Evolutionary conservation across 2,797 vertebrate genomes (phyloP).

Genomic region (Tinamus major): DNA sequence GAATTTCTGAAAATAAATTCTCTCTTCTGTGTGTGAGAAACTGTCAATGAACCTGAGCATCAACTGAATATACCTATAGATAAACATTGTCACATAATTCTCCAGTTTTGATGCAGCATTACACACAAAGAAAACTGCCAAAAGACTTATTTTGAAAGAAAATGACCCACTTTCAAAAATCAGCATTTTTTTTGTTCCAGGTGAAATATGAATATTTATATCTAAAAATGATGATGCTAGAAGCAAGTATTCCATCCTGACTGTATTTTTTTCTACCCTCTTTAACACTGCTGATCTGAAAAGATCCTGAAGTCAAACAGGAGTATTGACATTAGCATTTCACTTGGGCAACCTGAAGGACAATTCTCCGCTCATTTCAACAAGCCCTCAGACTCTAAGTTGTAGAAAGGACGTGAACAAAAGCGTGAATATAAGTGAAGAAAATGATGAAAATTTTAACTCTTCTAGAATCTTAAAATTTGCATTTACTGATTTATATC

Average conservation of each 20-base stretch:
- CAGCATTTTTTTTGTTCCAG: slow-evolving; percentile 71
- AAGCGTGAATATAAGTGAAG: background rate
- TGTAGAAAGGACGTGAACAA: background rate
- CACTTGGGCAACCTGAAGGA: slow-evolving; percentile 43
- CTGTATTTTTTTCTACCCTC: background rate
- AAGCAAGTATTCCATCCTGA: slow-evolving; percentile 63
- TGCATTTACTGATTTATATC: slow-evolving; percentile 69
- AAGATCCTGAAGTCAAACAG: slow-evolving; percentile 8
- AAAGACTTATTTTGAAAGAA: slow-evolving; percentile 65
- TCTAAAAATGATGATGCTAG: slow-evolving; percentile 65
- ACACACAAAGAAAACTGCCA: slow-evolving; percentile 62
- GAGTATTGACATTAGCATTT: slow-evolving; percentile 41
- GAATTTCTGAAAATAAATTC: background rate
- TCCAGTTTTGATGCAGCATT: slow-evolving; percentile 45
- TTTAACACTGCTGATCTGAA: background rate
- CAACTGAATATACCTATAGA: slow-evolving; percentile 3
- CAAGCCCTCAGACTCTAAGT: slow-evolving; percentile 35
- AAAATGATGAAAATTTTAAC: slow-evolving; percentile 65
- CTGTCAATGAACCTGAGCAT: background rate
- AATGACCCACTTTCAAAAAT: slow-evolving; percentile 72
- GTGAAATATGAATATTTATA: slow-evolving; percentile 79
- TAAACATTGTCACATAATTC: slow-evolving; percentile 23
- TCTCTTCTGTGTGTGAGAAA: background rate
- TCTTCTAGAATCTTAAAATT: slow-evolving; percentile 59
- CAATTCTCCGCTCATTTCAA: slow-evolving; percentile 42